These are phyloP conservation scores for Pseudomyrmex pallidus DNA, from an alignment of 1,140 invertebrate species.

Conservation along the genomic window DNA sequence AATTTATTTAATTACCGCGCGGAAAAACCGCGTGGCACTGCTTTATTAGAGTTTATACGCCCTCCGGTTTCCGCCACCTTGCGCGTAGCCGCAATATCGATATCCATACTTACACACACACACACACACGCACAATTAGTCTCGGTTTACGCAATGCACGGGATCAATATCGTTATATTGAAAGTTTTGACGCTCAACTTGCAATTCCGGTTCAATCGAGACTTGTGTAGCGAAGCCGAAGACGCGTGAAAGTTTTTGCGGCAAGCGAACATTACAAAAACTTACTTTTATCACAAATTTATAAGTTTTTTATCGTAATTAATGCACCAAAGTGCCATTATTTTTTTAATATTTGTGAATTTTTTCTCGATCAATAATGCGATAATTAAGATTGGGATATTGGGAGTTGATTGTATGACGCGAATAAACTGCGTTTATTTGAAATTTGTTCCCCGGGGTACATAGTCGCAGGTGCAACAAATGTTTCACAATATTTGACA, in stretches of 20 bases:
- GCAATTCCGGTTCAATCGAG: conserved; percentile 2
- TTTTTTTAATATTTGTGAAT: background rate
- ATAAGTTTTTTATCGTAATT: too few species aligned
- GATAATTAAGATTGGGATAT: background rate
- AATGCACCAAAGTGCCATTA: background rate
- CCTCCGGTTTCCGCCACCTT: background rate
- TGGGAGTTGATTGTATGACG: background rate
- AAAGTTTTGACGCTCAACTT: conserved; percentile 7
- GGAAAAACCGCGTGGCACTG: background rate
- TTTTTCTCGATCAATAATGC: background rate
- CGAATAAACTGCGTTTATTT: background rate
- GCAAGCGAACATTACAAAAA: too few species aligned
- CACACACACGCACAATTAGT: conserved; percentile 24
- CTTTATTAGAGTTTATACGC: conserved; percentile 36
- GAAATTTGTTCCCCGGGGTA: background rate
- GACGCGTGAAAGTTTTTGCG: background rate
- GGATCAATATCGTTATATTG: conserved; percentile 21
- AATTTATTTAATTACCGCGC: conserved; percentile 51
- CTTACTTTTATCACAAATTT: conserved; percentile 2
- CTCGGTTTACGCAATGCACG: background rate
- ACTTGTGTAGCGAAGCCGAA: background rate
- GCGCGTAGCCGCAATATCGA: conserved; percentile 27
- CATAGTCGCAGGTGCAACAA: too few species aligned
- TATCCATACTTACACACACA: background rate
- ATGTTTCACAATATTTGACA: too few species aligned